Conservation (phyloP, 2,113 vertebrate genomes). For the Anser brachyrhynchus region DNA sequence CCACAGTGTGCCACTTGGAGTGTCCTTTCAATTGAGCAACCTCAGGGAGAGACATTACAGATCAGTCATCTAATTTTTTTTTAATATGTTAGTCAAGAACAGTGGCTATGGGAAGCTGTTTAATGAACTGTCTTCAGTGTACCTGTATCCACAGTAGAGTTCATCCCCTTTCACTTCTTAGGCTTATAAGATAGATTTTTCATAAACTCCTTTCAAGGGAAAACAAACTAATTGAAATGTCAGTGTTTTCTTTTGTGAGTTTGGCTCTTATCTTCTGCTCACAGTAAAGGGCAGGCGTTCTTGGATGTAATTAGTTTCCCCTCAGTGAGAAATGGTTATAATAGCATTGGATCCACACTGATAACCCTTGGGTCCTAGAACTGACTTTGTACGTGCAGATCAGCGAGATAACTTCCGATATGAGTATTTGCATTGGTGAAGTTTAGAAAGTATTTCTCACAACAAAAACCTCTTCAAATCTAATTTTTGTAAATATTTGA, state of each 20-base stretch:
- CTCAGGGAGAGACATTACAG: neutral
- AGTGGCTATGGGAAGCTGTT: neutral
- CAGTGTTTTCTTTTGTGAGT: neutral
- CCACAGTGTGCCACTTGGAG: neutral
- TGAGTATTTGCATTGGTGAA: neutral
- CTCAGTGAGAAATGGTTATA: neutral
- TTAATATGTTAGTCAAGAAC: too few species aligned
- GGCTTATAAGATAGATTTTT: neutral
- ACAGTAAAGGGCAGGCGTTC: neutral
- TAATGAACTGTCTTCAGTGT: neutral
- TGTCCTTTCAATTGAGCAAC: neutral
- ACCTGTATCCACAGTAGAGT: neutral
- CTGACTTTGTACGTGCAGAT: neutral
- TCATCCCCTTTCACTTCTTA: neutral
- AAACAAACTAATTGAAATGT: neutral
- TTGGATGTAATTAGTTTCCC: neutral
- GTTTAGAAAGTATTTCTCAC: neutral
- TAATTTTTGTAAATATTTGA: neutral
- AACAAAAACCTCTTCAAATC: neutral
- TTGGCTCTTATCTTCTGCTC: neutral
- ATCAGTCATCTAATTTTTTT: neutral
- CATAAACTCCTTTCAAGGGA: slow-evolving; percentile 37
- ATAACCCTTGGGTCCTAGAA: neutral
- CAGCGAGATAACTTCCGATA: neutral
- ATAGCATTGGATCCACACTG: neutral